These are phyloP conservation scores for Zonotrichia leucophrys DNA, from an alignment of 2,113 vertebrate species.

Conservation along the genomic window DNA sequence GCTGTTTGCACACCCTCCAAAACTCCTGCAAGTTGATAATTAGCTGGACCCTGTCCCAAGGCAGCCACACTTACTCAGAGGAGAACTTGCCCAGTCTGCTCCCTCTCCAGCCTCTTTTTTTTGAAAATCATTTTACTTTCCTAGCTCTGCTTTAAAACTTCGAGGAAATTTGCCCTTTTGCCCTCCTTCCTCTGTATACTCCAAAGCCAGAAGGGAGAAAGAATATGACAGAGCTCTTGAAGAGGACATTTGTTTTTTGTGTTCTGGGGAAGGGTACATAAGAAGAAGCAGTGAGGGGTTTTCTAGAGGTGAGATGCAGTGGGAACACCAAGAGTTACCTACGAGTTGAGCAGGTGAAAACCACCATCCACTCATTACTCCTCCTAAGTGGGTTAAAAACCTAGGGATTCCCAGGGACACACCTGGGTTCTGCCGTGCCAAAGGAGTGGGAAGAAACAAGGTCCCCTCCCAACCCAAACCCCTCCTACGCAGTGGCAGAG, in stretches of 20 bases:
- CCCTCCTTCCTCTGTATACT: neutral
- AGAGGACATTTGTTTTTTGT: neutral
- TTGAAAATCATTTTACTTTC: neutral
- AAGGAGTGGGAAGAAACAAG: constrained; percentile 55
- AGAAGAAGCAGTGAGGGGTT: neutral
- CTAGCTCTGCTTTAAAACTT: neutral
- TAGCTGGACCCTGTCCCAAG: neutral
- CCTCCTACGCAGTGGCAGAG: constrained; percentile 15
- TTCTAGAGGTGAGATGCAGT: neutral
- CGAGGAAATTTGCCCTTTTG: constrained; percentile 1
- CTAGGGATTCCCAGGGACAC: constrained; percentile 58
- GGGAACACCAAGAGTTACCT: neutral
- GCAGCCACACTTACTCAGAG: neutral
- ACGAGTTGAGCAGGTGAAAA: neutral
- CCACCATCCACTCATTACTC: neutral
- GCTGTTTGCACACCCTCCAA: neutral
- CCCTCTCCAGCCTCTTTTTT: neutral
- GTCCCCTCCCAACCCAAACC: constrained; percentile 51
- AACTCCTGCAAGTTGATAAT: neutral
- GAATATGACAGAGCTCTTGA: neutral
- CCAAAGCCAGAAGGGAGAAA: neutral
- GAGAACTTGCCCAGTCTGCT: constrained; percentile 1
- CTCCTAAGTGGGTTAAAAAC: neutral
- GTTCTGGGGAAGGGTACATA: neutral
- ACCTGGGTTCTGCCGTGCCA: constrained; percentile 45